These are phyloP conservation scores for Boulengeromyrus knoepffleri DNA, from an alignment of 2,113 vertebrate genomes.

Conservation along the genomic window DNA sequence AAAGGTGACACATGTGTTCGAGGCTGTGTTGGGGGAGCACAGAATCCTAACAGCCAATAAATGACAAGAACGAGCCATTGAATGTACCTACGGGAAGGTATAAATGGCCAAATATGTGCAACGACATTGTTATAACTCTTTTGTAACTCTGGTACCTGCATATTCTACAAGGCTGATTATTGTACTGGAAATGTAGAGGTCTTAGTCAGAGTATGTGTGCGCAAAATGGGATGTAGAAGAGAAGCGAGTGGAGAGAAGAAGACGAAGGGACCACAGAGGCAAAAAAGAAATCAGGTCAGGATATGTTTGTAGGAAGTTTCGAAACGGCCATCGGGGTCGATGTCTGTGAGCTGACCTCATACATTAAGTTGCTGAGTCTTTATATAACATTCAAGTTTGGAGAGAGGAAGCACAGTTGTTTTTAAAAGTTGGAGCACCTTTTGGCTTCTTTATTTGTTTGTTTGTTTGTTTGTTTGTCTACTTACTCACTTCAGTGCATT, in stretches of 20 bases:
- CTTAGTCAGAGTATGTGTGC: neutral
- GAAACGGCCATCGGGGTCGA: neutral
- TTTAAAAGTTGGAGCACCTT: neutral
- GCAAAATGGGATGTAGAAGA: neutral
- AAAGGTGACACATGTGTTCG: neutral
- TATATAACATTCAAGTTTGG: neutral
- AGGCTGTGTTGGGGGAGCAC: neutral
- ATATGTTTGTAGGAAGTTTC: slow-evolving; percentile 4
- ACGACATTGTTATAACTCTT: neutral
- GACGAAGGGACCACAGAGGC: neutral
- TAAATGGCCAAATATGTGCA: neutral
- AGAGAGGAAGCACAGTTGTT: neutral
- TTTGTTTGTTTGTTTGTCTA: neutral
- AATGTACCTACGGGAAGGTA: neutral
- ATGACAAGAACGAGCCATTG: neutral
- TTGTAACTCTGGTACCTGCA: neutral
- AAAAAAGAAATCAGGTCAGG: slow-evolving; percentile 10
- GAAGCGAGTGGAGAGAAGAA: neutral
- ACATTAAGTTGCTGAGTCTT: neutral
- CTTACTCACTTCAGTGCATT: neutral
- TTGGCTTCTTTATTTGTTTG: neutral
- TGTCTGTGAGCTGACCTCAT: neutral
- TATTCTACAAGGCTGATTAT: neutral
- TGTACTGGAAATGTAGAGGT: neutral
- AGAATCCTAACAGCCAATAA: neutral